Base-by-base conservation (phyloP, 2,113 vertebrate genomes). In the Clarias gariepinus region DNA sequence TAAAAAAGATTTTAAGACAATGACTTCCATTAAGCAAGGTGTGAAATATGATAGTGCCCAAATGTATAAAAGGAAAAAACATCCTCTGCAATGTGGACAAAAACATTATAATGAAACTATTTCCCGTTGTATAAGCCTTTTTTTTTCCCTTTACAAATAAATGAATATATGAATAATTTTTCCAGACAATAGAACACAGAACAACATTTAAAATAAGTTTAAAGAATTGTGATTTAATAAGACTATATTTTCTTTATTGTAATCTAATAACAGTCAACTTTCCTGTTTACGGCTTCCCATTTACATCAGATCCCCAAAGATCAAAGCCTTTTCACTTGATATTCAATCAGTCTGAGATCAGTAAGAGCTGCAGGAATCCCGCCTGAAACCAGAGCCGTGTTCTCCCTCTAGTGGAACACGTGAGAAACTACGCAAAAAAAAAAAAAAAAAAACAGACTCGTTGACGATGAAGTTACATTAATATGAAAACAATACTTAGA, bases 391-490 rank as follows among this genome's bases (percentile, higher is more conserved):
- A 30, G 52, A 13, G 57, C 6, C 5, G 23, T 10, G 41, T 55
- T 28, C 33, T 12, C 84, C 74, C 58, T 76, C 84, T 85, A 52
- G 41, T 66, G 84, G 73, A 85, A 19, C 12, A 19, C 13, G 3
- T 1, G 4, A 13, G 10, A 16, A 23, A 64, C 41, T 78, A 66
- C 74, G 11, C 11, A 33, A 12, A 28, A 12, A 18, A 6, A 1
- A 8, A 7, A 47, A 7, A 8, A 7, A 8, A 47, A 47, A 47
- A 47, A 8, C 7, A 47, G 6, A 47, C 47, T 47, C 47, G 47
- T 8, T 6, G 47, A 15, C 6, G 33, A 63, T 2, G 60, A 64
- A 25, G 12, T 55, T 3, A 74, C 13, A 21, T 25, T 41, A 1
- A 23, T 23, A 73, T 47, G 23, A 19, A 15, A 28, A 33, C 61